Conservation (phyloP, 2,888 invertebrate species). For the Eilema sororculum region DNA sequence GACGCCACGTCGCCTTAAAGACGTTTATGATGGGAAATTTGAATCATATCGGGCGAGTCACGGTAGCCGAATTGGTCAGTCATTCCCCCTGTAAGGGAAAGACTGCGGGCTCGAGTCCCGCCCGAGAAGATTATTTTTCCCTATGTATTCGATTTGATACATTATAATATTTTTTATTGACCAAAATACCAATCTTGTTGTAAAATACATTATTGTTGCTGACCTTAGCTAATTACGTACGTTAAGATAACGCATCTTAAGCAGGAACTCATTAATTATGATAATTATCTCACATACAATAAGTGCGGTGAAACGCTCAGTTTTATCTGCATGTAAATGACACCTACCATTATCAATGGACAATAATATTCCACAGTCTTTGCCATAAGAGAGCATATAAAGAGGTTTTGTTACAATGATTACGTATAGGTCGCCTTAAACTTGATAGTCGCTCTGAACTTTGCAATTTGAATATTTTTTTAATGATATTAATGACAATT, state of each 20-base stretch:
- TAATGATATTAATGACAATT: too few species aligned
- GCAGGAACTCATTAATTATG: constrained; percentile 43
- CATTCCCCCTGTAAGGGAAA: too few species aligned
- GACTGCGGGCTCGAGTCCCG: too few species aligned
- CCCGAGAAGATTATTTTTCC: too few species aligned
- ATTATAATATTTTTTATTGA: constrained; percentile 1
- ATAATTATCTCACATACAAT: constrained; percentile 29
- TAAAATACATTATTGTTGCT: constrained; percentile 5
- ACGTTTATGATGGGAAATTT: too few species aligned
- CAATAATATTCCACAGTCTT: constrained; percentile 21
- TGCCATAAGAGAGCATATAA: constrained; percentile 3
- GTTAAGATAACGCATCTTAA: constrained; percentile 25
- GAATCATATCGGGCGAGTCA: too few species aligned
- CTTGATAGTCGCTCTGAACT: background rate
- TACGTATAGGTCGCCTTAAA: background rate
- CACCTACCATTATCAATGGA: background rate
- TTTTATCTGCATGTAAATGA: constrained; percentile 28
- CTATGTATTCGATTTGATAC: too few species aligned
- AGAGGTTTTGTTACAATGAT: background rate
- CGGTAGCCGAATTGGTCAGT: too few species aligned
- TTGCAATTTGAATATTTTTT: background rate
- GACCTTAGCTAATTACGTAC: constrained; percentile 35
- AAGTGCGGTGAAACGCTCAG: constrained; percentile 23
- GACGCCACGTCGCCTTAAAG: too few species aligned
- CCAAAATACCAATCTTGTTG: background rate